Evolutionary conservation across 92 coral and sea anemone species (phyloP), one percentile per base, ranked within the genome.

Genomic region (Isaurus tuberculatus): DNA sequence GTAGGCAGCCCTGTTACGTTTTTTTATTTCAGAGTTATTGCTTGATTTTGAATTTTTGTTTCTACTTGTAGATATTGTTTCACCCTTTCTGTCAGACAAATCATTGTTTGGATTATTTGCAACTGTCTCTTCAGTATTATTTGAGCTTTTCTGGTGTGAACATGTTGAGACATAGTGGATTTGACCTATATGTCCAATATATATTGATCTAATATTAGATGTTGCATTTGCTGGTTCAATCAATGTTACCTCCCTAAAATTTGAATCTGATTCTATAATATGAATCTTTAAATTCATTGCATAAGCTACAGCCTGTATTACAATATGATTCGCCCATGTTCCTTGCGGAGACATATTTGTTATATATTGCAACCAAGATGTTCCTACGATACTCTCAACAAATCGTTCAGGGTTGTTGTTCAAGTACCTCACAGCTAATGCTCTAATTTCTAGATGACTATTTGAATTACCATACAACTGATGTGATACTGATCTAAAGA

Each of bases 151-250:
- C 7, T 66, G 72, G 72, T 26, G 37, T 44, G 26, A 31, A 86
- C 83, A 74, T 46, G 92, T 91, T 77, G 92, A 88, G 22, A 91
- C 86, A 91, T 88, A 88, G 65, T 88, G 94, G 68, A 44, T 66
- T 88, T 91, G 88, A 72, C 84, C 92, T 30, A 91, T 60, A 57
- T 91, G 92, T 43, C 90, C 92, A 80, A n/a, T n/a, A n/a, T n/a
- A n/a, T n/a, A n/a, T n/a, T n/a, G n/a, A n/a, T n/a, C n/a, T n/a
- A n/a, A n/a, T 66, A 66, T 83, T 71, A 25, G 80, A 73, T 58
- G 58, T 42, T 34, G 69, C 79, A 78, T 74, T 83, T 88, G 83
- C 78, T 79, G 90, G 83, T 86, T 86, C 81, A 66, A 91, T 81
- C 63, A 79, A 42, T 73, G 86, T 89, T 5, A 71, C 31, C 31